Percentiles rank a stretch among this genome's conserved stretches.
Evolutionary conservation across 2,888 invertebrate genomes (phyloP).

Genomic region (Peribatodes rhomboidaria): DNA sequence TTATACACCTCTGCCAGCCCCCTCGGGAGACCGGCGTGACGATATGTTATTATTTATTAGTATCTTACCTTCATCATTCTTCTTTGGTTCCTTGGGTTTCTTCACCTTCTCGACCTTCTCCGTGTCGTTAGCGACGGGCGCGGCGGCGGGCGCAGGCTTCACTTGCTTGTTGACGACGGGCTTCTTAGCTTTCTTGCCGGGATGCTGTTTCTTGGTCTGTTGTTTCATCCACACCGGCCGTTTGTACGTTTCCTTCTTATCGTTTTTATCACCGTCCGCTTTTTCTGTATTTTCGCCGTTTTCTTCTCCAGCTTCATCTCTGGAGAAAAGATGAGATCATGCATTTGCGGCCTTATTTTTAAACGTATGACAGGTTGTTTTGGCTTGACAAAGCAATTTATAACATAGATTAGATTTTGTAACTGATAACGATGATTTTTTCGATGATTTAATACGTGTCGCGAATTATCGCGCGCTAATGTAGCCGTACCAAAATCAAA

Average conservation of each 20-base stretch:
- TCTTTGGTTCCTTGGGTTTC: conserved; percentile 79
- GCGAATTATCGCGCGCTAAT: too few species aligned
- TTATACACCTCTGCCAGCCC: too few species aligned
- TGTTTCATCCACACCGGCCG: conserved; percentile 85
- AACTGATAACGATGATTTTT: too few species aligned
- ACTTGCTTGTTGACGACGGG: conserved; percentile 61
- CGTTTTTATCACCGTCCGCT: conserved; percentile 78
- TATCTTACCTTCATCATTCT: conserved; percentile 66
- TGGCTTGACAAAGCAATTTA: too few species aligned
- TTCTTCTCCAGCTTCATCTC: conserved; percentile 87
- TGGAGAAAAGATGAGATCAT: conserved; percentile 51
- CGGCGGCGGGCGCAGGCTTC: conserved; percentile 58
- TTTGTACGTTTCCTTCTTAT: conserved; percentile 86
- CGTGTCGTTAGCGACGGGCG: conserved; percentile 61
- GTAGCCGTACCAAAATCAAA: too few species aligned
- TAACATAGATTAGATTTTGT: too few species aligned
- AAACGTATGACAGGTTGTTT: not conserved
- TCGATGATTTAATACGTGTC: too few species aligned
- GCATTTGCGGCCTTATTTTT: not conserved
- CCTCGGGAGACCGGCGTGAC: too few species aligned
- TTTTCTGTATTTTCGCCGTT: conserved; percentile 78
- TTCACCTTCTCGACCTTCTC: conserved; percentile 65
- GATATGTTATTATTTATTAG: too few species aligned
- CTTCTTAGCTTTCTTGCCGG: conserved; percentile 64
- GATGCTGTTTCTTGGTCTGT: conserved; percentile 67